Base-by-base conservation (phyloP, 2,113 vertebrate genomes). In the Salminus brasiliensis region DNA sequence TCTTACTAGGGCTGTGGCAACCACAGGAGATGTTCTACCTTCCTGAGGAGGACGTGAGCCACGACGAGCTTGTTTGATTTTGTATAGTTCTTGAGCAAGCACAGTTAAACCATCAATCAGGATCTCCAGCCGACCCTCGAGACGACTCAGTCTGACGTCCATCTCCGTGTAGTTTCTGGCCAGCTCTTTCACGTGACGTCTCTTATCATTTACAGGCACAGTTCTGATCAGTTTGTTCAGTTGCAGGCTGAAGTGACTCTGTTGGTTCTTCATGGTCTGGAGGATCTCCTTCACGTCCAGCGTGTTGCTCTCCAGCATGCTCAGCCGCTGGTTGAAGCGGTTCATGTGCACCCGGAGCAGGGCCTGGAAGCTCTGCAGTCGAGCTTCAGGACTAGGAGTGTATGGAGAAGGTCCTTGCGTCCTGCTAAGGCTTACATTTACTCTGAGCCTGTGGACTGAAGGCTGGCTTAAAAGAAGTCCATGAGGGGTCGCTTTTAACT, bases 101-200 rank as follows among this genome's bases (percentile, higher is more conserved):
- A 85, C 90, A 0, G 92, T 92, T 77, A 94, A 93, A 21, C 91
- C 91, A 16, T 93, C 92, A 4, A 93, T 92, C 6, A 94, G 83
- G 74, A 93, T 91, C 78, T 94, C 90, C 60, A 93, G 75, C 66
- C 89, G 74, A 9, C 87, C 85, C 76, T 93, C 90, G 11, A 93
- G 83, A 16, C 84, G 79, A 47, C 57, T 88, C 60, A 93, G 59
- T 53, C 91, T 90, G 36, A 21, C 9, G 41, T 90, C 87, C 85
- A 93, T 88, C 57, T 90, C 85, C 0, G 47, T 25, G 88, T 92
- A 90, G 76, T 85, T 87, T 41, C 55, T 86, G 71, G 89, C 82
- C 23, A 93, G 78, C 36, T 90, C 80, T 0, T 11, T 41, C 0
- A 91, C 81, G 80, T 80, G 84, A 39, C 83, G 73, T 43, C 55